Evolutionary conservation across 2,888 invertebrate genomes (phyloP).

Genomic region (Chouioia cunea): DNA sequence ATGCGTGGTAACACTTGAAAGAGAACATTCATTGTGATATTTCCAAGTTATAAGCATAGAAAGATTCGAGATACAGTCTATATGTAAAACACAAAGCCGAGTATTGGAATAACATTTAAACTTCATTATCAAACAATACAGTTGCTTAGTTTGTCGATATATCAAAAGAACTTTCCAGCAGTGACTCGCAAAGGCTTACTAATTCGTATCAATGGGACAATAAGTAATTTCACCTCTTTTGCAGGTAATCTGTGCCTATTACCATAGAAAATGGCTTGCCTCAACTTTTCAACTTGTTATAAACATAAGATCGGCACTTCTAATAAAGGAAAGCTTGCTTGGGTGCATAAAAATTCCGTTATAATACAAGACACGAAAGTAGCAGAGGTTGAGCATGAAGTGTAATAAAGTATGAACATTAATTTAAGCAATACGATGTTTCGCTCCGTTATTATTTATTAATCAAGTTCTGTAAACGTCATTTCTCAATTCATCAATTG

Average conservation of each 20-base stretch:
- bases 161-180: no score
- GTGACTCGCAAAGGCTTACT: conserved; percentile 53
- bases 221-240: conserved; percentile 35
- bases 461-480: neutral
- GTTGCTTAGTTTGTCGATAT: neutral
- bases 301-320: no score
- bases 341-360: conserved; percentile 7
- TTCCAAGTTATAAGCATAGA: neutral
- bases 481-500: conserved; percentile 49
- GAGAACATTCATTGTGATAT: neutral
- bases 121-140: neutral
- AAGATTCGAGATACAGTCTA: neutral
- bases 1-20: conserved; percentile 20
- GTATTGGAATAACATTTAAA: neutral
- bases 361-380: conserved; percentile 27
- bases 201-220: conserved; percentile 51
- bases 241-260: no score
- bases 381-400: conserved; percentile 12
- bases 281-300: no score
- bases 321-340: no score
- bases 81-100: no score
- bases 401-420: conserved; percentile 24
- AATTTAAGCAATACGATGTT: conserved; percentile 18
- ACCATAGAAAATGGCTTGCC: no score
- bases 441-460: neutral